These are phyloP conservation scores for Ectobius pallidus DNA, from an alignment of 2,888 invertebrate species.

Conservation along the genomic window DNA sequence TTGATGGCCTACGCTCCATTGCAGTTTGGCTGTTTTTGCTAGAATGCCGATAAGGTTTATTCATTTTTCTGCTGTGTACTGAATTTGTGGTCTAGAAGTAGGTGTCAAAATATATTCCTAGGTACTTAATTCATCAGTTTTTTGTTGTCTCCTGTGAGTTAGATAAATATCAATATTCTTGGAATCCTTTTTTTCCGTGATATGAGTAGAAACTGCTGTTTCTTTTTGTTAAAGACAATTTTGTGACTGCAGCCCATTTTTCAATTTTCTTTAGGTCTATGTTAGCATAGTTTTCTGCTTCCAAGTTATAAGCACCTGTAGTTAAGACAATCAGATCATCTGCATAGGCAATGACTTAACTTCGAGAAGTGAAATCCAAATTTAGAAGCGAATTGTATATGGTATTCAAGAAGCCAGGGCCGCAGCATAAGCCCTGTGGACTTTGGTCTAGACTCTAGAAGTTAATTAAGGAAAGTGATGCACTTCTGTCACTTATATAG, in stretches of 20 bases:
- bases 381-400: background rate
- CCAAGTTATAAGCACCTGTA: background rate
- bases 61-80: background rate
- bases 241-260: background rate
- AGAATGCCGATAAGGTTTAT: background rate
- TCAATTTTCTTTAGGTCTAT: background rate
- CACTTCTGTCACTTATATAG: background rate
- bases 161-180: background rate
- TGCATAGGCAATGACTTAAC: background rate
- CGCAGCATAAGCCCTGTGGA: background rate
- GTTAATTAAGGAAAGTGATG: background rate
- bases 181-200: background rate
- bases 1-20: background rate
- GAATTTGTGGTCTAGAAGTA: background rate
- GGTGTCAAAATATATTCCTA: background rate
- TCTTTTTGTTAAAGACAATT: background rate
- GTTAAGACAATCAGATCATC: slow-evolving; percentile 3
- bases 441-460: background rate
- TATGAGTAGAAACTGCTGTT: background rate
- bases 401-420: background rate
- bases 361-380: background rate
- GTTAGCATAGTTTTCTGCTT: background rate
- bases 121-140: background rate
- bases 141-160: background rate
- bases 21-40: background rate